phyloP scores from a whole-genome alignment of 2,888 invertebrate species.

The Petrolisthes cinctipes region DNA sequence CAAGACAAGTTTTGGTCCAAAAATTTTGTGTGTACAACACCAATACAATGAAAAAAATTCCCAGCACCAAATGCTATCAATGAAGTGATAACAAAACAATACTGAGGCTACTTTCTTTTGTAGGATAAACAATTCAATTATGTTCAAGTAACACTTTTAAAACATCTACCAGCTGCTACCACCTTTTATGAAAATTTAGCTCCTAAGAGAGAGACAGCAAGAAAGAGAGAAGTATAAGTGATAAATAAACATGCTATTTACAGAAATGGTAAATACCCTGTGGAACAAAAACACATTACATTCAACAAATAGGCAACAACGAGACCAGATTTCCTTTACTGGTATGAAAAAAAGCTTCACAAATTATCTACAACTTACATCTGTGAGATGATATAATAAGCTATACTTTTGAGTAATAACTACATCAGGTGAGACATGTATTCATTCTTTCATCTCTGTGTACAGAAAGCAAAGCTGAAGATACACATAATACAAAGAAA shows the following conservation, averaged over 20 bases:
- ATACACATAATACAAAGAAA: constrained; percentile 11
- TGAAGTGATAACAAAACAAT: constrained; percentile 17
- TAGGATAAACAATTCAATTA: constrained; percentile 23
- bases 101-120: constrained; percentile 15
- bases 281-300: constrained; percentile 51
- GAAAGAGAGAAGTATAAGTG: constrained; percentile 18
- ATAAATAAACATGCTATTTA: constrained; percentile 54
- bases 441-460: background rate
- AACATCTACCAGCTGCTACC: constrained; percentile 44
- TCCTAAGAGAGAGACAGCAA: constrained; percentile 8
- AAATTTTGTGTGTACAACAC: constrained; percentile 39
- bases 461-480: constrained; percentile 36
- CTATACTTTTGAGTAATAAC: background rate
- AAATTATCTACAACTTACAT: constrained; percentile 20
- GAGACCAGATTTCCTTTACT: constrained; percentile 35
- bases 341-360: constrained; percentile 25
- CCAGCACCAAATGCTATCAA: constrained; percentile 40
- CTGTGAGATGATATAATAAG: background rate
- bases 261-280: constrained; percentile 52
- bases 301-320: constrained; percentile 46
- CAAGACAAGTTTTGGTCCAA: constrained; percentile 40
- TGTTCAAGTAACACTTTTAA: constrained; percentile 24
- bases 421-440: background rate
- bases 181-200: constrained; percentile 45
- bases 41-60: constrained; percentile 21